A percentile compares a stretch with the other conserved stretches of the same genome.
phyloP scores from a whole-genome alignment of 2,113 vertebrate genomes.

The Cyphomyrus discorhynchus region DNA sequence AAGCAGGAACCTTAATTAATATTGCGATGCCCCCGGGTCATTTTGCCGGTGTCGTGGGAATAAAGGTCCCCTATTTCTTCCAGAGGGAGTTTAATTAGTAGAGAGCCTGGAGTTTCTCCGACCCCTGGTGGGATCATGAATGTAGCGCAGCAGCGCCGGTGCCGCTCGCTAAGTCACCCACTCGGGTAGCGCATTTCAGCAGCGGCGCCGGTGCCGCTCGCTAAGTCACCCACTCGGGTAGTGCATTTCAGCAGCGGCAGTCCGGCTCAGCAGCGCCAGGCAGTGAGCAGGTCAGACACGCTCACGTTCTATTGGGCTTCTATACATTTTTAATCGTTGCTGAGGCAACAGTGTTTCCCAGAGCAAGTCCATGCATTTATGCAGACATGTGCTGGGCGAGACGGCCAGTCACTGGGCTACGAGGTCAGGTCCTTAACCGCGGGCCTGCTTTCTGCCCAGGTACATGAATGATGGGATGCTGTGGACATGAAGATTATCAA shows the following conservation, averaged over 20 bases:
- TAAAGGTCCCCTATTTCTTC: conserved; percentile 36
- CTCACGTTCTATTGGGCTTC: not conserved
- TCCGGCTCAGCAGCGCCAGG: conserved; percentile 12
- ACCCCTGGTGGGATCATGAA: conserved; percentile 34
- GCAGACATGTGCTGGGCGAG: not conserved
- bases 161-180: conserved; percentile 25
- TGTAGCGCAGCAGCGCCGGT: conserved; percentile 29
- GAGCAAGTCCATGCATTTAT: not conserved
- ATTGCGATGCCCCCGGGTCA: conserved; percentile 28
- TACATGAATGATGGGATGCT: not conserved
- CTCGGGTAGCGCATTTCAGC: conserved; percentile 9
- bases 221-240: conserved; percentile 23
- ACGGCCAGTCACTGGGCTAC: not conserved
- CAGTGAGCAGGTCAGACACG: not conserved
- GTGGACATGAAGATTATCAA: not conserved
- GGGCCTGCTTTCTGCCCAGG: not conserved
- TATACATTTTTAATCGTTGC: not conserved
- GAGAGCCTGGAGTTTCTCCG: conserved; percentile 28
- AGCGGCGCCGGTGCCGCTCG: conserved; percentile 22
- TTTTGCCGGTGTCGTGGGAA: conserved; percentile 42
- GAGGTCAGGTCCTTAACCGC: not conserved
- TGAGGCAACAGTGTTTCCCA: not conserved
- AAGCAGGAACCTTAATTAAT: conserved; percentile 38
- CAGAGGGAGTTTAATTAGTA: conserved; percentile 52
- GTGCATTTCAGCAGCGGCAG: not conserved